Conservation (phyloP, 1,140 invertebrate species). For the Cecropterus lyciades region DNA sequence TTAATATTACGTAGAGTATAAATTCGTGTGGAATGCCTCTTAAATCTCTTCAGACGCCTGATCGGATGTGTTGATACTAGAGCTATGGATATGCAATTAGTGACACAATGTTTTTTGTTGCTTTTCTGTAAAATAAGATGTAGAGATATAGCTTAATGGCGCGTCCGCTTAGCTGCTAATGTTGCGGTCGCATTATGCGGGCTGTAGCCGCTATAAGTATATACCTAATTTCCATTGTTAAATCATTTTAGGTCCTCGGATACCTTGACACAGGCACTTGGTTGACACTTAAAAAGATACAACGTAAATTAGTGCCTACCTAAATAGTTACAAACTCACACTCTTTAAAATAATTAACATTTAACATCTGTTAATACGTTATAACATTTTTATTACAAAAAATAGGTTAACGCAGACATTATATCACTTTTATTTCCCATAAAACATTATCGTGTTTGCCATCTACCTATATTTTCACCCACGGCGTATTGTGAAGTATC, state of each 20-base stretch:
- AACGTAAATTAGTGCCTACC: too few relatives aligned
- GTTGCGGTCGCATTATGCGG: conserved; percentile 44
- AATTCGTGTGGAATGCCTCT: conserved; percentile 19
- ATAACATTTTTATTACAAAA: too few relatives aligned
- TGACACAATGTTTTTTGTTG: conserved; percentile 63
- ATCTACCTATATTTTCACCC: not conserved
- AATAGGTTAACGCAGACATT: not conserved
- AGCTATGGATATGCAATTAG: conserved; percentile 76
- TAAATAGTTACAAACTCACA: too few relatives aligned
- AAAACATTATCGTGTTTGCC: conserved; percentile 21
- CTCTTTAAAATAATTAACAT: too few relatives aligned
- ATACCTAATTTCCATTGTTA: conserved; percentile 12
- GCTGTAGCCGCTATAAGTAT: conserved; percentile 34
- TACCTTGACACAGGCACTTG: too few relatives aligned
- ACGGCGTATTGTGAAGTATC: conserved; percentile 6
- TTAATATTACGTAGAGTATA: conserved; percentile 25
- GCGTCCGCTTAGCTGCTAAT: conserved; percentile 46
- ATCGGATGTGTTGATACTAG: conserved; percentile 76
- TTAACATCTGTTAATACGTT: too few relatives aligned
- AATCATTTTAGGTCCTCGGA: not conserved
- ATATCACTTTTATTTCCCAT: conserved; percentile 2
- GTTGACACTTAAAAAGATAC: too few relatives aligned
- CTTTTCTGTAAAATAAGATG: conserved; percentile 51
- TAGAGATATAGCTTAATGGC: conserved; percentile 39
- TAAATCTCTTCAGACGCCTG: conserved; percentile 50